Percentiles rank a stretch among this genome's conserved stretches.
Conservation (phyloP, 2,797 vertebrate species). For the Ctenosaura bakeri region DNA sequence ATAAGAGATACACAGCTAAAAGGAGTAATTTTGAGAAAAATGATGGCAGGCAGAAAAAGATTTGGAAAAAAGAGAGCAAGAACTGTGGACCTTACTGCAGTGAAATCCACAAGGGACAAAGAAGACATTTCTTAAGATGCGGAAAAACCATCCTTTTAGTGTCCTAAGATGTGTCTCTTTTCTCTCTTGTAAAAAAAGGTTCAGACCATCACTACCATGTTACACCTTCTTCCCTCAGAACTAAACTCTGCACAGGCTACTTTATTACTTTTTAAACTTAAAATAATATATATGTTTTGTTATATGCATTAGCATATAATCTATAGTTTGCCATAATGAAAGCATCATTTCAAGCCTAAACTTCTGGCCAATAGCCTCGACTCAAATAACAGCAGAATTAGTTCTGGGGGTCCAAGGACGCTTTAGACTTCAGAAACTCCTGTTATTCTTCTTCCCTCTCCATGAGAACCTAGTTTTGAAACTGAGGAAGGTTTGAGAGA, state of each 20-base stretch:
- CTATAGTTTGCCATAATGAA: background rate
- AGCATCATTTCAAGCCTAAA: background rate
- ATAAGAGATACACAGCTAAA: background rate
- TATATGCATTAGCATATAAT: background rate
- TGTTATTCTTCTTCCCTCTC: background rate
- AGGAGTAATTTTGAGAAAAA: background rate
- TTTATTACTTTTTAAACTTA: background rate
- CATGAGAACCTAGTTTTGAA: background rate
- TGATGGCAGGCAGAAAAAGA: background rate
- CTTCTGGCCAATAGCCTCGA: background rate
- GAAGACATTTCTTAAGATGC: too few relatives aligned
- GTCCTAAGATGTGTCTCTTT: too few relatives aligned
- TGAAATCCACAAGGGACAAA: too few relatives aligned
- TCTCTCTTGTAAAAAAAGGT: too few relatives aligned
- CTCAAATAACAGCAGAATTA: background rate
- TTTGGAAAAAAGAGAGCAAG: background rate
- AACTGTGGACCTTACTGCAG: too few relatives aligned
- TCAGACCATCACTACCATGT: background rate
- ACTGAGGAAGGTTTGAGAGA: background rate
- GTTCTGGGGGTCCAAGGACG: background rate
- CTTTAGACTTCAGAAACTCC: background rate
- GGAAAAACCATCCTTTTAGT: too few relatives aligned
- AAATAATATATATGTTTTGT: background rate
- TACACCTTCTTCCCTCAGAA: slow-evolving; percentile 1
- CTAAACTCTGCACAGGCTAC: background rate